Evolutionary conservation across 1,140 invertebrate genomes (phyloP), one percentile per base, ranked within the genome.

Genomic region (Streblospio benedicti): DNA sequence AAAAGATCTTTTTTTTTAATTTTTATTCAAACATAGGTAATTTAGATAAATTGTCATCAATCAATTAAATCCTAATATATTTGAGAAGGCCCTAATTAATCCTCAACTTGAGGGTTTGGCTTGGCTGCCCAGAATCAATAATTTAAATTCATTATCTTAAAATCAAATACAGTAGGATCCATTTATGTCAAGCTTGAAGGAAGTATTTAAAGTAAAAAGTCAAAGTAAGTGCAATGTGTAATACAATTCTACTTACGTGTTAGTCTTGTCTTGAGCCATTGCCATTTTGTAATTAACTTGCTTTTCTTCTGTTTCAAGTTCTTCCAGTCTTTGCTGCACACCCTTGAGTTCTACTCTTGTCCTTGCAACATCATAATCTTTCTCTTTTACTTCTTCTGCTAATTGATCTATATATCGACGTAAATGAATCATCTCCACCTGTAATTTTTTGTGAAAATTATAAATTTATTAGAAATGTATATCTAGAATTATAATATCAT

Each of bases 391-490:
- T 56, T 69, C 69, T 35, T 76, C 73, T 47, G 67, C 67, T 38
- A 76, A 59, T 58, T 75, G 64, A 45, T 76, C 72, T 5, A 76
- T 49, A 56, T 73, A 69, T 57, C 71, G 70, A 4, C 75, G 64
- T 43, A 75, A 57, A 35, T 76, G 71, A 31, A 76, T 75, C 74
- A 76, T 76, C 25, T 69, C 61, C 23, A 76, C 60, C 60, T 75
- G 71, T 20, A 75, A 68, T 32, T 65, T 70, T 45, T 73, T 66
- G 18, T 71, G 65, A 51, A 23, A 12, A 23, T 9, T 4, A 38
- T 20, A 47, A 41, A 56, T 25, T 33, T 23, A 16, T 45, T 12
- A 9, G 61, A n/a, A n/a, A n/a, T n/a, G n/a, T 56, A 14, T 63
- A 64, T 62, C 62, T 54, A 33, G 38, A 54, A n/a, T 54, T 16